phyloP scores from a whole-genome alignment of 2,797 vertebrate genomes.

The Anguilla megastoma region DNA sequence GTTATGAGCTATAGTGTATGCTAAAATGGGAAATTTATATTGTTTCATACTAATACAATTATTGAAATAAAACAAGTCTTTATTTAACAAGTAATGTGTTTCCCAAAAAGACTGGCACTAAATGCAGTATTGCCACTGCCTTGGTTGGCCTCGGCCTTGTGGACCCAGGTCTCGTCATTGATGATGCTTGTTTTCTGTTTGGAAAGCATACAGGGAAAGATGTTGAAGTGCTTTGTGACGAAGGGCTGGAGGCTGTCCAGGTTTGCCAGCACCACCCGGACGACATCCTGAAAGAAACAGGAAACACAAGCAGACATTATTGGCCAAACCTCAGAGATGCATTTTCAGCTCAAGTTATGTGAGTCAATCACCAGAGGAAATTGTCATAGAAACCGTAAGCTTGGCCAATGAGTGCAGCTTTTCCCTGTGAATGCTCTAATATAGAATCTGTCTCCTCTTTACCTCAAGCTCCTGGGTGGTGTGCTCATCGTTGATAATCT shows the following conservation, averaged over 20 bases:
- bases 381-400: not conserved
- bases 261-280: slow-evolving; percentile 83
- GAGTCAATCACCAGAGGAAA: not conserved
- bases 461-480: slow-evolving; percentile 65
- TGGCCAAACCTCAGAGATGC: not conserved
- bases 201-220: slow-evolving; percentile 89
- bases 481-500: slow-evolving; percentile 48
- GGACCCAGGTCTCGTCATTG: not conserved
- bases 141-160: not conserved
- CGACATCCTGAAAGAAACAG: slow-evolving; percentile 74
- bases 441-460: slow-evolving; percentile 29
- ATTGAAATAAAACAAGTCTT: not conserved
- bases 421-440: not conserved
- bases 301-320: not conserved
- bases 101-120: too few relatives aligned
- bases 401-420: not conserved
- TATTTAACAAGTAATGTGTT: too few relatives aligned
- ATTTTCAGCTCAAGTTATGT: not conserved
- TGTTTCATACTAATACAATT: not conserved
- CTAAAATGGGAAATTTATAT: not conserved
- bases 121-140: too few relatives aligned
- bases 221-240: slow-evolving; percentile 76
- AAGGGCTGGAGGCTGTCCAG: slow-evolving; percentile 83
- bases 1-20: not conserved
- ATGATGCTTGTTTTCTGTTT: not conserved